A percentile compares a stretch with the other conserved stretches of the same genome.
Evolutionary conservation across 2,888 invertebrate genomes (phyloP).

Genomic region (Epinotia nisella): DNA sequence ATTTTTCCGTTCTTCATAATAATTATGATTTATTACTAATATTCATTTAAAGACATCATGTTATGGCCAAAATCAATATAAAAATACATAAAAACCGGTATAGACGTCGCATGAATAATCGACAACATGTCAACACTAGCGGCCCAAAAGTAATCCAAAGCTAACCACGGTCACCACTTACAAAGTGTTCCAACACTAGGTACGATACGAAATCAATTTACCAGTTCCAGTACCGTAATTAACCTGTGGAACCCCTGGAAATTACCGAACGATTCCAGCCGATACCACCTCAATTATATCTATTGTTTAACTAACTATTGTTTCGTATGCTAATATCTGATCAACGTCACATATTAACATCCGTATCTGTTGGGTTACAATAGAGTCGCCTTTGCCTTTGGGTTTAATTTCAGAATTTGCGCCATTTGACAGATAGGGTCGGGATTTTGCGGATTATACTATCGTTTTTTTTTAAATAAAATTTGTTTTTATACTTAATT

Average conservation of each 20-base stretch:
- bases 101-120: neutral
- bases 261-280: slow-evolving; percentile 44
- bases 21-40: neutral
- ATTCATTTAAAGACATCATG: neutral
- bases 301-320: slow-evolving; percentile 59
- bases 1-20: neutral
- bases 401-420: slow-evolving; percentile 24
- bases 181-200: slow-evolving; percentile 31
- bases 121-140: slow-evolving; percentile 2
- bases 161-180: neutral
- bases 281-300: slow-evolving; percentile 57
- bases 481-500: neutral
- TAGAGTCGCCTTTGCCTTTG: slow-evolving; percentile 17
- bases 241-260: slow-evolving; percentile 44
- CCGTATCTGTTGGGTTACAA: slow-evolving; percentile 18
- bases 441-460: neutral
- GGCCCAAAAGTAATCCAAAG: slow-evolving; percentile 2
- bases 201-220: slow-evolving; percentile 47
- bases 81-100: neutral
- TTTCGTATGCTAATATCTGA: slow-evolving; percentile 49
- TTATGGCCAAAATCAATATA: neutral
- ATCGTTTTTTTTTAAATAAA: neutral
- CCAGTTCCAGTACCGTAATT: slow-evolving; percentile 66
- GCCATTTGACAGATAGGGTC: slow-evolving; percentile 2
- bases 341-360: slow-evolving; percentile 37